A percentile compares a stretch with the other conserved stretches of the same genome.
Conservation (phyloP, 2,113 vertebrate genomes). For the Hypanus sabinus region DNA sequence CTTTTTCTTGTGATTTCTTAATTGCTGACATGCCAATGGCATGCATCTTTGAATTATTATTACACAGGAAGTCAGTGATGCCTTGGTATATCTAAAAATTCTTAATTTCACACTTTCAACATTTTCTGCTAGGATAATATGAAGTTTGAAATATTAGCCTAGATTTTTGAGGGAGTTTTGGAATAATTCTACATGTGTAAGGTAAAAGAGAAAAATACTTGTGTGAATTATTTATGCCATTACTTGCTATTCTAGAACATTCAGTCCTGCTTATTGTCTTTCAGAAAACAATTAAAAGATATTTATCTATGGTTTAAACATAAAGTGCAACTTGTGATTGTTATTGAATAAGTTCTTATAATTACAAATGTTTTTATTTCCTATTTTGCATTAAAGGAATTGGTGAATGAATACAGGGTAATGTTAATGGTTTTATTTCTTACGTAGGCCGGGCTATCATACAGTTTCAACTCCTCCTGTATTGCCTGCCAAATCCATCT, state of each 20-base stretch:
- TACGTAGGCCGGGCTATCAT: constrained; percentile 75
- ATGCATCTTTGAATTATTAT: neutral
- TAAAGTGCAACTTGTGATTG: neutral
- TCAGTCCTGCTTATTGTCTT: neutral
- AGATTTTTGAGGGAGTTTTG: neutral
- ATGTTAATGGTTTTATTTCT: constrained; percentile 1
- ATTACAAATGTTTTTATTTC: constrained; percentile 36
- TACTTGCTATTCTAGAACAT: neutral
- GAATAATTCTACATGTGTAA: neutral
- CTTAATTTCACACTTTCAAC: neutral
- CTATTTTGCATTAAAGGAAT: constrained; percentile 37
- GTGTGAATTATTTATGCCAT: neutral
- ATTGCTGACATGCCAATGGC: neutral
- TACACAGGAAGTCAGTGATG: neutral
- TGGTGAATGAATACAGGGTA: neutral
- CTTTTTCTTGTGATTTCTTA: neutral
- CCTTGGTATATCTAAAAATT: neutral
- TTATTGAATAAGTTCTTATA: neutral
- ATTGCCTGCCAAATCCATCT: constrained; percentile 64
- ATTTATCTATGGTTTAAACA: no score
- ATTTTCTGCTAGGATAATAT: neutral
- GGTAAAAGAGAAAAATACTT: neutral
- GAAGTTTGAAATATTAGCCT: neutral
- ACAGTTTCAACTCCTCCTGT: constrained; percentile 69
- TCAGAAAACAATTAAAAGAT: no score